A percentile compares a stretch with the other conserved stretches of the same genome.
phyloP scores from a whole-genome alignment of 2,888 invertebrate species.

The Siphlonurus alternatus region DNA sequence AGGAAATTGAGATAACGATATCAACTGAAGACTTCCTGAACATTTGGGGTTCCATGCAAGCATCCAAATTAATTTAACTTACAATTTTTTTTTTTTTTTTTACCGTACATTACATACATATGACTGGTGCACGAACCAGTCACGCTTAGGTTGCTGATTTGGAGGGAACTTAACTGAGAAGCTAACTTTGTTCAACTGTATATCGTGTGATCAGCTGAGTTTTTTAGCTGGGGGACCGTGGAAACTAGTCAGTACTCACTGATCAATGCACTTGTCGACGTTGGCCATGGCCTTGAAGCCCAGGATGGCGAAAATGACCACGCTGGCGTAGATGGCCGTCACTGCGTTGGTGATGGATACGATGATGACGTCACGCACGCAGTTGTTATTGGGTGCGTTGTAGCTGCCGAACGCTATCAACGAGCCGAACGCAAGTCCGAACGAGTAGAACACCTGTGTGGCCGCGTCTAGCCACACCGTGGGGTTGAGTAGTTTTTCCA shows the following conservation, averaged over 20 bases:
- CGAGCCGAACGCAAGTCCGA: conserved; percentile 88
- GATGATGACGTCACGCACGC: conserved; percentile 75
- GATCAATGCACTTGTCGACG: conserved; percentile 63
- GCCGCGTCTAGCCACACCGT: conserved; percentile 93
- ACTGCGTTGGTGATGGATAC: conserved; percentile 85
- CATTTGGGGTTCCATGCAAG: too few relatives aligned
- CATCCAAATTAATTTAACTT: too few relatives aligned
- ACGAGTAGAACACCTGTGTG: conserved; percentile 92
- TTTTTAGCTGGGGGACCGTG: too few relatives aligned
- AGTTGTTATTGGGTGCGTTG: conserved; percentile 88
- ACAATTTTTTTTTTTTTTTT: too few relatives aligned
- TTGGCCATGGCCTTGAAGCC: conserved; percentile 91
- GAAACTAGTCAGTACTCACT: conserved; percentile 43
- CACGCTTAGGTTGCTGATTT: too few relatives aligned
- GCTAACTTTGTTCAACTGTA: too few relatives aligned
- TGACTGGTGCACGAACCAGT: too few relatives aligned
- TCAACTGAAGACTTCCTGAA: too few relatives aligned
- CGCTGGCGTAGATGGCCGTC: conserved; percentile 87
- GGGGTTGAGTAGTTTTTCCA: conserved; percentile 68
- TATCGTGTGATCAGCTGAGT: too few relatives aligned
- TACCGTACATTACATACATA: too few relatives aligned
- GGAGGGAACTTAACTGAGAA: too few relatives aligned
- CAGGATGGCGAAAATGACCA: conserved; percentile 87
- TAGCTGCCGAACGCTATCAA: conserved; percentile 92
- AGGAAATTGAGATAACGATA: too few relatives aligned